Percentiles rank a stretch among this genome's conserved stretches.
Conservation (phyloP, 2,888 invertebrate genomes). For the Tipula unca region DNA sequence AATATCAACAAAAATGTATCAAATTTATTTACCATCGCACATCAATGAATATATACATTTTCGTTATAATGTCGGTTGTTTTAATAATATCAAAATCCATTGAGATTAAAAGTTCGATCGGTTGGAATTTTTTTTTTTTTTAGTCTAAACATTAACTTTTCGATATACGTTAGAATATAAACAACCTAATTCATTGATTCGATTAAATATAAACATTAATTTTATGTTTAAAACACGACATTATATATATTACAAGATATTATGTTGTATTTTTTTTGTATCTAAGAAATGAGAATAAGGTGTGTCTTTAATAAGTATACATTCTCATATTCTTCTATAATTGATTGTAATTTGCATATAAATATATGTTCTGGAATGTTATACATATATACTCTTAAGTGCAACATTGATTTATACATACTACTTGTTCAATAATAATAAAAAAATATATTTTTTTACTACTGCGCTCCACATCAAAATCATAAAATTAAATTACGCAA, state of each 20-base stretch:
- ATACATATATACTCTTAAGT: background rate
- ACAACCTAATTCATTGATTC: slow-evolving; percentile 14
- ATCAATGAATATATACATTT: background rate
- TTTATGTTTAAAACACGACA: background rate
- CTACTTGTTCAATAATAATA: background rate
- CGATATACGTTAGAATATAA: background rate
- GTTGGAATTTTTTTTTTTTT: background rate
- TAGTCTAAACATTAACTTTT: background rate
- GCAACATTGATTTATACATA: background rate
- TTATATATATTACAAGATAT: background rate
- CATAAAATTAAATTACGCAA: background rate
- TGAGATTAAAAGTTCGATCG: background rate
- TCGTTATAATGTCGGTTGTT: background rate
- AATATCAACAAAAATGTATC: background rate
- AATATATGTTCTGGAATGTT: background rate
- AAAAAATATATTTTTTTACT: background rate
- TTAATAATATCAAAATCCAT: background rate
- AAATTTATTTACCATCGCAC: background rate
- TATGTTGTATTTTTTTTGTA: background rate
- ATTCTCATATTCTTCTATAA: background rate
- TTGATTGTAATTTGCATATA: background rate
- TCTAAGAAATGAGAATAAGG: background rate
- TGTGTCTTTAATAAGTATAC: background rate
- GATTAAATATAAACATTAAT: background rate
- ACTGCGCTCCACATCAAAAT: background rate